A percentile compares a stretch with the other conserved stretches of the same genome.
phyloP scores from a whole-genome alignment of 2,113 vertebrate genomes.

The Cercopithecus mona region DNA sequence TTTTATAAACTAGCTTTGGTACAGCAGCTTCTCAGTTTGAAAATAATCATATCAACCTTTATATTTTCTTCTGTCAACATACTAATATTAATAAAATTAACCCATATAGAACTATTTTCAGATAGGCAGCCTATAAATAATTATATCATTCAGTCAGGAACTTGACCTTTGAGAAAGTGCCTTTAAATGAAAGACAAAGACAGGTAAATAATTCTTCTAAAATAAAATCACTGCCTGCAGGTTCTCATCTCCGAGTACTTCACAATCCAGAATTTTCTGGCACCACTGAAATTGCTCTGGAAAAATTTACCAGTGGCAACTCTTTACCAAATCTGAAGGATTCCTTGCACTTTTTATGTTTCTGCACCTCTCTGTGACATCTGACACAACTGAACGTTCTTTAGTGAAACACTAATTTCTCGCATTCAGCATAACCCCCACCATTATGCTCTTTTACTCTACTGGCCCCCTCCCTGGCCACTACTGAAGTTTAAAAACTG shows the following conservation, averaged over 20 bases:
- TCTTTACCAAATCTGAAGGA: not conserved
- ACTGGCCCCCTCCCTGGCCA: not conserved
- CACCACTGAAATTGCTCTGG: not conserved
- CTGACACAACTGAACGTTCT: not conserved
- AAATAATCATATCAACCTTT: conserved; percentile 15
- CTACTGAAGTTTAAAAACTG: not conserved
- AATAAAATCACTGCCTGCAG: conserved; percentile 7
- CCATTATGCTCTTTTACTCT: not conserved
- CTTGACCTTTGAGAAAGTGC: not conserved
- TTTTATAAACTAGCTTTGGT: not conserved
- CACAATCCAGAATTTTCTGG: not conserved
- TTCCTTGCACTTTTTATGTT: not conserved
- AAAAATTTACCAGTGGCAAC: not conserved
- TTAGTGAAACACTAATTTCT: not conserved
- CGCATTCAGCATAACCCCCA: not conserved
- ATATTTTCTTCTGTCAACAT: not conserved
- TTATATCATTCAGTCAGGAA: not conserved
- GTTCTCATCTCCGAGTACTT: not conserved
- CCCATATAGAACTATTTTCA: not conserved
- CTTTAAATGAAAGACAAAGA: not conserved
- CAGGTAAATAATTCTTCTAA: not conserved
- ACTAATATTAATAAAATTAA: conserved; percentile 34
- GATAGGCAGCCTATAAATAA: not conserved
- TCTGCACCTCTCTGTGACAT: not conserved
- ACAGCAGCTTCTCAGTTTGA: not conserved